Evolutionary conservation across 1,140 invertebrate species (phyloP), one percentile per base, ranked within the genome.

Genomic region (Rhagoletis zephyria): DNA sequence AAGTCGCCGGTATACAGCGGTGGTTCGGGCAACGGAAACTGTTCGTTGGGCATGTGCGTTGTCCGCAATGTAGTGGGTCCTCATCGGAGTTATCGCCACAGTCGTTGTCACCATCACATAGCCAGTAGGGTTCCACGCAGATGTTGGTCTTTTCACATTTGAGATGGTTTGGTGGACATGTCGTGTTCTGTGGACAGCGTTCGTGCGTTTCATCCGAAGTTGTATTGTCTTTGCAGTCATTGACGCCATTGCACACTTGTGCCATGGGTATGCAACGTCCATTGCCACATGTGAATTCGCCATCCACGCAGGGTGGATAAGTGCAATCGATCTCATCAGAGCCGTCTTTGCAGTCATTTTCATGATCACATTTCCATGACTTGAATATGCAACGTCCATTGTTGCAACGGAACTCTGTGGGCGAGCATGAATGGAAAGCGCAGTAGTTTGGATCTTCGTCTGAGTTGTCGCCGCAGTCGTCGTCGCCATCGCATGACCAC

Each of bases 21-120:
- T 97, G 96, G 91, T 97, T 97, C 0, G 96, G 96, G 91, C 97
- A 97, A 64, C 96, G 95, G 94, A 98, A 98, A 89, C 97, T 98
- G 90, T 98, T 98, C 45, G 96, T 96, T 0, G 98, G 97, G 90
- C 98, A 99, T 0, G 97, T 97, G 88, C 97, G 94, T 89, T 97
- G 95, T 0, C 97, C 96, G 91, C 98, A 99, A 89, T 98, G 96
- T 59, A 97, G 91, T 0, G 97, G 95, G 95, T 98, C 96, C 93
- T 99, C 98, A 92, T 99, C 98, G 1, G 96, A 97, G 90, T 98
- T 98, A 91, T 99, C 98, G 0, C 98, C 98, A 91, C 98, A 99
- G 93, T 99, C 98, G 90, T 98, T 98, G 88, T 97, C 97, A 0
- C 97, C 97, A 92, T 98, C 97, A 91, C 98, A 98, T 0, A 98